Evolutionary conservation across 2,888 invertebrate genomes (phyloP), one percentile per base, ranked within the genome.

Genomic region (Eristalis tenax): DNA sequence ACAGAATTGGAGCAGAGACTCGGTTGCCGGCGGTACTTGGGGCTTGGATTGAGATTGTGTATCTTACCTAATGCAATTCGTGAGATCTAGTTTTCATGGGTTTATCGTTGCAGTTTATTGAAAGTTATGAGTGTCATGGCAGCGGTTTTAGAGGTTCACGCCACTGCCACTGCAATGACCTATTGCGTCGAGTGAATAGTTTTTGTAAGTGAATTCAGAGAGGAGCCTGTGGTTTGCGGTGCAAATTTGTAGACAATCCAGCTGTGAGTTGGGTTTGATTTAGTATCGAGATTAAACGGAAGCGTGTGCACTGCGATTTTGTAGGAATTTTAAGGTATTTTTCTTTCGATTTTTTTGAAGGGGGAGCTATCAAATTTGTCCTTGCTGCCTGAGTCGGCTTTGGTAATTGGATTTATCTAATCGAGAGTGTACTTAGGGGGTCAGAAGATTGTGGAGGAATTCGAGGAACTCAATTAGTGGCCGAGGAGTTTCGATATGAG

Each of bases 121-220:
- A 86, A 83, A 82, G 83, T 86, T 83, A 86, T 86, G 86, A 86
- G 86, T 86, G 86, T 86, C 86, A 86, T 86, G 86, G 86, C 78
- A 83, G 78, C 70, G 78, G 66, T 83, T 86, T 83, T 86, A 66
- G 86, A 86, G 86, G 83, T 78, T 78, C 83, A 78, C 43, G 78
- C 82, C 86, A 86, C 86, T 68, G 86, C 82, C 86, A 86, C 86
- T 68, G 86, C 83, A 79, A 66, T 86, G 86, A 86, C 83, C 86
- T 75, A 74, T 86, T 82, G 86, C 78, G 77, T 78, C 74, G 57
- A 11, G 59, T 15, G 26, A 13, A 59, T 3, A 59, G 13, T 26
- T 57, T 22, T 26, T 57, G 1, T 57, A 2, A n/a, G 18, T 6
- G 56, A 56, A 22, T 56, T 22, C 32, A 32, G 57, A 75, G 28